Conservation (phyloP, 1,140 invertebrate genomes). For the Latrodectus geometricus region DNA sequence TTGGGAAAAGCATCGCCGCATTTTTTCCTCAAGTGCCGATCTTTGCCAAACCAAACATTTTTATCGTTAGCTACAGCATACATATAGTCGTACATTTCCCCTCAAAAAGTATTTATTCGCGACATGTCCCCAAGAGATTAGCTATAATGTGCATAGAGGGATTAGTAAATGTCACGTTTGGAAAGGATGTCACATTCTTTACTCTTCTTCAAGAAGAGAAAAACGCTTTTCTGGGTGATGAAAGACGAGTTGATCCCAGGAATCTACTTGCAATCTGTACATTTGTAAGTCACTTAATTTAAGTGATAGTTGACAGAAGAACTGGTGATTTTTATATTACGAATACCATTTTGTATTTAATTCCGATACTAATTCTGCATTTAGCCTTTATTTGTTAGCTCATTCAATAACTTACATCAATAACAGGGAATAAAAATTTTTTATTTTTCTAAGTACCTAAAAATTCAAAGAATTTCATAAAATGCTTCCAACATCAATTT, state of each 20-base stretch:
- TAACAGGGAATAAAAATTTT: no score
- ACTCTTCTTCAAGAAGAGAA: background rate
- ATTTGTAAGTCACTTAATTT: no score
- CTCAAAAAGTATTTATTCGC: background rate
- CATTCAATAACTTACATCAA: no score
- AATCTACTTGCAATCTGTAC: background rate
- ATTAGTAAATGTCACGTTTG: constrained; percentile 22
- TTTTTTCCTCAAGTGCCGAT: background rate
- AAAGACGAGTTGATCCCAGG: background rate
- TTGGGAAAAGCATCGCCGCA: background rate
- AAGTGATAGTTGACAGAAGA: no score
- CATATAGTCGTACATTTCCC: background rate
- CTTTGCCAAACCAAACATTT: constrained; percentile 43
- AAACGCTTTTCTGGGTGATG: background rate
- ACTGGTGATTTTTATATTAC: no score
- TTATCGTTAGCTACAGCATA: constrained; percentile 47
- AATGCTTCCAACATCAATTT: no score
- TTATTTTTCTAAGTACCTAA: no score
- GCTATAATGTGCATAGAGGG: background rate
- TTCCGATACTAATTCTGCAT: no score
- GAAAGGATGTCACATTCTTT: background rate
- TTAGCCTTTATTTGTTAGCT: no score
- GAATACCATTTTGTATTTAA: no score
- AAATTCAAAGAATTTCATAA: no score
- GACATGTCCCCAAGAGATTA: background rate